phyloP scores from a whole-genome alignment of 2,797 vertebrate genomes.

The Acanthurus tractus region DNA sequence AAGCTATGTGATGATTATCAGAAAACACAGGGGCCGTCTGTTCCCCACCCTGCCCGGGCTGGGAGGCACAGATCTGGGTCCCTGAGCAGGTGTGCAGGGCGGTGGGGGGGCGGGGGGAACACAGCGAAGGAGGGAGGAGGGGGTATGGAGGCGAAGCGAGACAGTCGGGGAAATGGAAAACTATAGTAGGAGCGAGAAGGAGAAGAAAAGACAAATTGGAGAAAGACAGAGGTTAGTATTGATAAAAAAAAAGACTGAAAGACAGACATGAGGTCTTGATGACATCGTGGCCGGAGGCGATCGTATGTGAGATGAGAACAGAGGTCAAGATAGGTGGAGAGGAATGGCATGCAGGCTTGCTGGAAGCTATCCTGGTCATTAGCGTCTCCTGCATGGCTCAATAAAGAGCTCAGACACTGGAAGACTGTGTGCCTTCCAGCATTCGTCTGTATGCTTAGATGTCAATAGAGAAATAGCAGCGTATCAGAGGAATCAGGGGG shows the following conservation, averaged over 20 bases:
- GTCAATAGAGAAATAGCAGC: constrained; percentile 69
- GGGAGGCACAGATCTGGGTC: constrained; percentile 69
- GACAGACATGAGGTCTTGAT: constrained; percentile 37
- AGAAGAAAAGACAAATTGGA: constrained; percentile 49
- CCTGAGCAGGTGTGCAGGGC: constrained; percentile 84
- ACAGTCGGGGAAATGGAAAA: constrained; percentile 32
- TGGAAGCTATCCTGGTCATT: constrained; percentile 69
- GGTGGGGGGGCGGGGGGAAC: constrained; percentile 26
- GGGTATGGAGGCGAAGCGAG: constrained; percentile 1
- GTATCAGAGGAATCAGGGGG: constrained; percentile 58
- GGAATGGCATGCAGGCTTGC: constrained; percentile 39
- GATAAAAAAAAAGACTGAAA: constrained; percentile 46
- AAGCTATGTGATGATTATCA: constrained; percentile 87
- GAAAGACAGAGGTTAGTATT: constrained; percentile 53
- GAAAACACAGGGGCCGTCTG: constrained; percentile 84
- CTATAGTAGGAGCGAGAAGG: constrained; percentile 31
- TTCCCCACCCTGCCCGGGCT: constrained; percentile 71
- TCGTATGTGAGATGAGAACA: constrained; percentile 41
- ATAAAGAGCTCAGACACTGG: constrained; percentile 67
- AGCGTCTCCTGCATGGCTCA: constrained; percentile 65
- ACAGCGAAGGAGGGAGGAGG: constrained; percentile 13
- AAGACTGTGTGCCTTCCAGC: constrained; percentile 71
- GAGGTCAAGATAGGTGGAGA: constrained; percentile 60
- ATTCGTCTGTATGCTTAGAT: constrained; percentile 67
- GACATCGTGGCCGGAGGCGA: constrained; percentile 39